phyloP scores from a whole-genome alignment of 2,797 vertebrate genomes.

The Tarsius wallacei region DNA sequence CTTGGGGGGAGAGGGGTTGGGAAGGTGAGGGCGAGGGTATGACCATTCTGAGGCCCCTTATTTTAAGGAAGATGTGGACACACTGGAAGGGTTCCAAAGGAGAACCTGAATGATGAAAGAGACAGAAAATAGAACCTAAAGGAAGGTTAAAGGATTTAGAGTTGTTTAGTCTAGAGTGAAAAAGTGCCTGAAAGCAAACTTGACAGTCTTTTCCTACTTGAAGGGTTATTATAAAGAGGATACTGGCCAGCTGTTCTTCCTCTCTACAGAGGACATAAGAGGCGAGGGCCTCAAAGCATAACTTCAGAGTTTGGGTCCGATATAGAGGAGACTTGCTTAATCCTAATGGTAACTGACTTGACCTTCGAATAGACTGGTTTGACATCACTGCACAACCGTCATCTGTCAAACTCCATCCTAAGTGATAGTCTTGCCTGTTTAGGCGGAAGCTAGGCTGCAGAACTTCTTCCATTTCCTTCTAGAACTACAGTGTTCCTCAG shows the following conservation, averaged over 20 bases:
- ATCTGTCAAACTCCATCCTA: not conserved
- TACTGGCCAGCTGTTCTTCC: conserved; percentile 77
- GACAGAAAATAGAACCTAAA: conserved; percentile 80
- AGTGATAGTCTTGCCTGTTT: not conserved
- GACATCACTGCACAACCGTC: not conserved
- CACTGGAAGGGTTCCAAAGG: conserved; percentile 77
- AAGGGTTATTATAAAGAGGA: conserved; percentile 79
- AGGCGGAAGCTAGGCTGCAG: not conserved
- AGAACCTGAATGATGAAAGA: conserved; percentile 83
- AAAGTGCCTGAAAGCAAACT: conserved; percentile 73
- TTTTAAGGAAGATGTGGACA: conserved; percentile 73
- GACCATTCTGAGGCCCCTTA: conserved; percentile 53
- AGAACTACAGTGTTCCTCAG: not conserved
- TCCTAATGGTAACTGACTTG: not conserved
- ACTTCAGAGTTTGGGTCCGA: conserved; percentile 8
- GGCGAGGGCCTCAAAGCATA: conserved; percentile 69
- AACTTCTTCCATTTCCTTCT: not conserved
- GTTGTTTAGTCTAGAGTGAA: conserved; percentile 86
- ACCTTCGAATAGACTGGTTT: not conserved
- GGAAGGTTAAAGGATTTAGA: conserved; percentile 81
- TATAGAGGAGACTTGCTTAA: conserved; percentile 11
- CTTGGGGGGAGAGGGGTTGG: not conserved
- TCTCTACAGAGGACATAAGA: conserved; percentile 63
- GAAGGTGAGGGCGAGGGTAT: not conserved
- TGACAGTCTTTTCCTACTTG: conserved; percentile 70